These are phyloP conservation scores for Lamprotornis superbus DNA, from an alignment of 2,113 vertebrate species.

Conservation along the genomic window DNA sequence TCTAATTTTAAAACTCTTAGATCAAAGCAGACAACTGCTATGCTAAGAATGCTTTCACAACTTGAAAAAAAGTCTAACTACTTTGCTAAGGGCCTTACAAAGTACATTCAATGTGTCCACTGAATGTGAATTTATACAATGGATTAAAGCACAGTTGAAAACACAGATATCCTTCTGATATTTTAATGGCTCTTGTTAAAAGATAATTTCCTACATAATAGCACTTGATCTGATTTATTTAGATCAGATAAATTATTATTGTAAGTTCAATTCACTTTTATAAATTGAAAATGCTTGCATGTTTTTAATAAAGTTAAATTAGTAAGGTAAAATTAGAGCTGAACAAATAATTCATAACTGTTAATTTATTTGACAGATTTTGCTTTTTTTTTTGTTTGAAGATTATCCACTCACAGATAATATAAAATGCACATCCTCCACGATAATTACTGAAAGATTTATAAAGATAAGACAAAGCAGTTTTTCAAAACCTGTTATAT, in stretches of 20 bases:
- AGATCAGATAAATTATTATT: slow-evolving; percentile 6
- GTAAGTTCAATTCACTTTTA: not conserved
- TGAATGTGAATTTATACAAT: not conserved
- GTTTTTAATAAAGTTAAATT: not conserved
- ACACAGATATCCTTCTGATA: not conserved
- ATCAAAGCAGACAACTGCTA: not conserved
- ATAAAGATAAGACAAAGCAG: not conserved
- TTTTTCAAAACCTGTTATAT: not conserved
- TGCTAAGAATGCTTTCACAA: not conserved
- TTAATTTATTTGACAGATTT: not conserved
- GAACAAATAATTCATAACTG: not conserved
- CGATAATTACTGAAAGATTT: not conserved
- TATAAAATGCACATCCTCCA: not conserved
- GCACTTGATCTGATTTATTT: not conserved
- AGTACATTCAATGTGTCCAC: not conserved
- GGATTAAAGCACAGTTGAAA: not conserved
- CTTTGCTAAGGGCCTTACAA: not conserved
- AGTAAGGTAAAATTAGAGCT: not conserved
- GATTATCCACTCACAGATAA: not conserved
- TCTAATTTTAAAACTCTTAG: not conserved
- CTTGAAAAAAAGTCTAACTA: not conserved
- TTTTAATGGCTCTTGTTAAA: not conserved
- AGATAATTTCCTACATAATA: not conserved
- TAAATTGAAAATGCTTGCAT: not conserved
- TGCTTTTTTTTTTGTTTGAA: not conserved